These are phyloP conservation scores for Colletes latitarsis DNA, from an alignment of 1,140 invertebrate species.

Conservation along the genomic window DNA sequence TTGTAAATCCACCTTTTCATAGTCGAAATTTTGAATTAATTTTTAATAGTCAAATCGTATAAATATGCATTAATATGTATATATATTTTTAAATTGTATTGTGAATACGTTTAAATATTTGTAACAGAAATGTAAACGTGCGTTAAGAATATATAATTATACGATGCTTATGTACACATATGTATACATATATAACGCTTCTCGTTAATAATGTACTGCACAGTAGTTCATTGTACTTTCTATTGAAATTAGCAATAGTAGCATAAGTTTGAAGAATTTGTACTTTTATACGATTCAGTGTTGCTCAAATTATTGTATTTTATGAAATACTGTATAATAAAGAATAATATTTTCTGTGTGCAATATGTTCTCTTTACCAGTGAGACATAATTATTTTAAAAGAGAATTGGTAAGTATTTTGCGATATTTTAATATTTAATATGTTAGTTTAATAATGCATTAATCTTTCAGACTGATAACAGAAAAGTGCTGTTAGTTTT, in stretches of 20 bases:
- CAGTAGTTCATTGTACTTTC: neutral
- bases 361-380: constrained; percentile 15
- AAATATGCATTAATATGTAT: neutral
- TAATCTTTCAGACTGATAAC: constrained; percentile 38
- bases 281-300: neutral
- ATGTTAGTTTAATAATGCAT: neutral
- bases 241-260: neutral
- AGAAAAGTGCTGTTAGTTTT: constrained; percentile 23
- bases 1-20: constrained; percentile 5
- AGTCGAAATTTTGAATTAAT: neutral
- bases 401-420: constrained; percentile 20
- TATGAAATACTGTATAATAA: neutral
- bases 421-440: no score
- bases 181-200: neutral
- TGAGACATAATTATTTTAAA: constrained; percentile 4
- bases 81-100: neutral
- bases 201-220: neutral
- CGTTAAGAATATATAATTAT: neutral
- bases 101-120: no score
- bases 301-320: neutral
- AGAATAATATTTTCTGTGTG: neutral
- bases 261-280: neutral
- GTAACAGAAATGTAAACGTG: neutral
- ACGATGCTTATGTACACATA: neutral
- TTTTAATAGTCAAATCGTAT: neutral